These are phyloP conservation scores for Drosophila busckii DNA, from an alignment of 1,140 invertebrate species.

Conservation along the genomic window DNA sequence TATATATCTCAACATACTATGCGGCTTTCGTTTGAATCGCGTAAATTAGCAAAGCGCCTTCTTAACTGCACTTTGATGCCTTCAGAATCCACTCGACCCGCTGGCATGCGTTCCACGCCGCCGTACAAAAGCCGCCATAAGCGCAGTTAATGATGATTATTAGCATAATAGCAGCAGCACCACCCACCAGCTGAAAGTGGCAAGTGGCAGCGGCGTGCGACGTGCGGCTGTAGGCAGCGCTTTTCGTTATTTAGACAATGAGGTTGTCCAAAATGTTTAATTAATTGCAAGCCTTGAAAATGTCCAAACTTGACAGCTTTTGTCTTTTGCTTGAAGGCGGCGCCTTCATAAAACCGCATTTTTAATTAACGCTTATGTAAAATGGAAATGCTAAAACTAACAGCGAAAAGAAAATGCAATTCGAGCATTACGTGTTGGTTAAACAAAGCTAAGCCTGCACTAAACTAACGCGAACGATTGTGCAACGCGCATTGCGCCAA, in stretches of 20 bases:
- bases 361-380: constrained; percentile 56
- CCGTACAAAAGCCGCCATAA: constrained; percentile 22
- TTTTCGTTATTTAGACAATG: constrained; percentile 6
- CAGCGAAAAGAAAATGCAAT: constrained; percentile 9
- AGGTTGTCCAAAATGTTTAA: constrained; percentile 16
- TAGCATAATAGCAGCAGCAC: constrained; percentile 2
- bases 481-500: constrained; percentile 50
- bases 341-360: constrained; percentile 16
- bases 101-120: too few relatives aligned
- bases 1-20: constrained; percentile 16
- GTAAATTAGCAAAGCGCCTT: constrained; percentile 33
- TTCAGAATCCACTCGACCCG: not conserved
- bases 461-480: too few relatives aligned
- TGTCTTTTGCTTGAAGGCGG: not conserved
- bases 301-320: constrained; percentile 29
- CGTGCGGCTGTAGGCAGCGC: not conserved
- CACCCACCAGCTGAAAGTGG: too few relatives aligned
- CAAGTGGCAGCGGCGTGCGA: not conserved
- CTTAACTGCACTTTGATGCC: constrained; percentile 17
- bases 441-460: too few relatives aligned
- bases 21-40: constrained; percentile 26
- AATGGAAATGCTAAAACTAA: constrained; percentile 3
- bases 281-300: constrained; percentile 61
- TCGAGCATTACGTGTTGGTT: constrained; percentile 3
- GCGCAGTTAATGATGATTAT: constrained; percentile 32